Conservation (phyloP, 2,888 invertebrate genomes). For the Eledone cirrhosa region DNA sequence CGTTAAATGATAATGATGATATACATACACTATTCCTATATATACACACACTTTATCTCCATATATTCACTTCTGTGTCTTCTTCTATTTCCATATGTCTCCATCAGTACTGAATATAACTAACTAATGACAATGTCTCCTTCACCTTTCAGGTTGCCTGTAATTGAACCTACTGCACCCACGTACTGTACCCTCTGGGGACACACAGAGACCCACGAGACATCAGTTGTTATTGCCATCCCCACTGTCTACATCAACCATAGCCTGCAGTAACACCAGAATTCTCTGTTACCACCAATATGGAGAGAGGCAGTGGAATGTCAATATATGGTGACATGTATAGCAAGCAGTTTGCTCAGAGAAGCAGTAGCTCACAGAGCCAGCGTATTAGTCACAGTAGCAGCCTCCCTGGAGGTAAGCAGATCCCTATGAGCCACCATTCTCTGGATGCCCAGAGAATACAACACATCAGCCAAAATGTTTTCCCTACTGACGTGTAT, state of each 20-base stretch:
- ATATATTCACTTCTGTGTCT: no score
- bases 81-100: no score
- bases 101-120: no score
- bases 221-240: background rate
- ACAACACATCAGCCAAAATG: background rate
- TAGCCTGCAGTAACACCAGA: no score
- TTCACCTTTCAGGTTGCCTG: background rate
- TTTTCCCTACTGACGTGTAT: background rate
- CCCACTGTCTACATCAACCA: background rate
- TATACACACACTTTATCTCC: no score
- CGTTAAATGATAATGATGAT: no score
- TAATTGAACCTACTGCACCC: no score
- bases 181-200: background rate
- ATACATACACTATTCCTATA: no score
- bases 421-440: constrained; percentile 11
- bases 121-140: no score
- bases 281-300: background rate
- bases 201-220: background rate
- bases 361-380: background rate
- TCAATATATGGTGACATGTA: constrained; percentile 11
- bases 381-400: background rate
- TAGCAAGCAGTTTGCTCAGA: constrained; percentile 9
- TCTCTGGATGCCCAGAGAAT: background rate
- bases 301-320: background rate
- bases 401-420: background rate